A percentile compares a stretch with the other conserved stretches of the same genome.
These are phyloP conservation scores for Galaxea fascicularis DNA, from an alignment of 92 coral and sea anemone species.

Conservation along the genomic window DNA sequence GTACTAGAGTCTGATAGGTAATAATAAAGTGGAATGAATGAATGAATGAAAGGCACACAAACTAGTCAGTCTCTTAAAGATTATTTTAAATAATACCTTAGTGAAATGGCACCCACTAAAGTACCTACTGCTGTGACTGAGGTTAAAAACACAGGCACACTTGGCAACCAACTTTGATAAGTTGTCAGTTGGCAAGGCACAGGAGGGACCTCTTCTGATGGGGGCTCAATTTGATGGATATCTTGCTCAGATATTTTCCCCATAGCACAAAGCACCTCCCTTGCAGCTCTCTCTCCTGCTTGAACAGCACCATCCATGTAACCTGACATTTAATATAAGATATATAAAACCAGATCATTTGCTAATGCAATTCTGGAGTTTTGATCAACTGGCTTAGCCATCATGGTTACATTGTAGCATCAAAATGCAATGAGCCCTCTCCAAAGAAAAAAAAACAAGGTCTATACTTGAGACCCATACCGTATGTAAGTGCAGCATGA, in stretches of 20 bases:
- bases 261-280: slow-evolving; percentile 93
- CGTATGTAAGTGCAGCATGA: too few relatives aligned
- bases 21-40: too few relatives aligned
- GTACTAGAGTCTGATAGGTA: too few relatives aligned
- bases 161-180: slow-evolving; percentile 80
- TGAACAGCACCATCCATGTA: slow-evolving; percentile 99
- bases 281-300: slow-evolving; percentile 98
- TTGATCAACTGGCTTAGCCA: background rate
- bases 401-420: too few relatives aligned
- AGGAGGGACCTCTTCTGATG: slow-evolving; percentile 87
- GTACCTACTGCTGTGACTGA: slow-evolving; percentile 52
- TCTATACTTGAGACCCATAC: too few relatives aligned
- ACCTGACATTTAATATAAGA: slow-evolving; percentile 44
- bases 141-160: slow-evolving; percentile 76
- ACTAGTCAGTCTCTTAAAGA: background rate
- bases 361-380: background rate
- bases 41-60: too few relatives aligned
- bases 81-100: slow-evolving; percentile 33
- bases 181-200: slow-evolving; percentile 81
- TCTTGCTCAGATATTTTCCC: slow-evolving; percentile 79
- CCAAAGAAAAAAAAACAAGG: too few relatives aligned
- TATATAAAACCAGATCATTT: background rate
- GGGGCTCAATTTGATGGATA: slow-evolving; percentile 88
- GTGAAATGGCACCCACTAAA: slow-evolving; percentile 35
- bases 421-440: too few relatives aligned